Percentiles rank a stretch among this genome's conserved stretches.
Conservation (phyloP, 2,888 invertebrate genomes). For the Himalopsyche kuldschensis region DNA sequence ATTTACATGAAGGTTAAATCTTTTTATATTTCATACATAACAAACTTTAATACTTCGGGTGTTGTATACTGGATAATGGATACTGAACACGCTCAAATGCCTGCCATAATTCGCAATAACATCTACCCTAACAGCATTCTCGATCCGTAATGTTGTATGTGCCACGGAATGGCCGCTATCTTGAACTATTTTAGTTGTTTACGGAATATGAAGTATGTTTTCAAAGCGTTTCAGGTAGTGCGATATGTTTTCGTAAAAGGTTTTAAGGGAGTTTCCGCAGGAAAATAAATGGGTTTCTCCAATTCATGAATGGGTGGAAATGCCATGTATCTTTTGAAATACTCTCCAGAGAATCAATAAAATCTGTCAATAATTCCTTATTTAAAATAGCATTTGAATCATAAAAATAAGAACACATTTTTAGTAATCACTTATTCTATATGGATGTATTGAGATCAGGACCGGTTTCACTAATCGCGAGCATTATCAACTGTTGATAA, state of each 20-base stretch:
- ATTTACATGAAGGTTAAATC: too few species aligned
- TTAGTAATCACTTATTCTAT: too few species aligned
- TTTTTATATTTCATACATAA: background rate
- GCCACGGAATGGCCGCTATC: constrained; percentile 1
- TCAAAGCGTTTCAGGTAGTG: background rate
- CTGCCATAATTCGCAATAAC: background rate
- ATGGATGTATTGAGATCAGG: too few species aligned
- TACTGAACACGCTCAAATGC: background rate
- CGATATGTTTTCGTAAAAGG: constrained; percentile 21
- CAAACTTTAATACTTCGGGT: background rate
- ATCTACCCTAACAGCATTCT: background rate
- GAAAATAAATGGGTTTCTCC: background rate
- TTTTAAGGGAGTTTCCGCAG: constrained; percentile 16
- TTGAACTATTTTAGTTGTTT: constrained; percentile 3
- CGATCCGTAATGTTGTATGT: constrained; percentile 6
- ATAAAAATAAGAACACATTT: too few species aligned
- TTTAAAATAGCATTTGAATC: too few species aligned
- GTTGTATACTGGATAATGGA: background rate
- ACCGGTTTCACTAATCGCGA: too few species aligned
- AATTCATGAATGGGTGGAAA: too few species aligned
- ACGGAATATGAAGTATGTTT: constrained; percentile 16
- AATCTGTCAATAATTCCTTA: too few species aligned
- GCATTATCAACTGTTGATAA: too few species aligned
- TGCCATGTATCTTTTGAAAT: too few species aligned
- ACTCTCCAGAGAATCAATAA: too few species aligned